Conservation (phyloP, 2,888 invertebrate species). For the Scaptomyza caliginosa region DNA sequence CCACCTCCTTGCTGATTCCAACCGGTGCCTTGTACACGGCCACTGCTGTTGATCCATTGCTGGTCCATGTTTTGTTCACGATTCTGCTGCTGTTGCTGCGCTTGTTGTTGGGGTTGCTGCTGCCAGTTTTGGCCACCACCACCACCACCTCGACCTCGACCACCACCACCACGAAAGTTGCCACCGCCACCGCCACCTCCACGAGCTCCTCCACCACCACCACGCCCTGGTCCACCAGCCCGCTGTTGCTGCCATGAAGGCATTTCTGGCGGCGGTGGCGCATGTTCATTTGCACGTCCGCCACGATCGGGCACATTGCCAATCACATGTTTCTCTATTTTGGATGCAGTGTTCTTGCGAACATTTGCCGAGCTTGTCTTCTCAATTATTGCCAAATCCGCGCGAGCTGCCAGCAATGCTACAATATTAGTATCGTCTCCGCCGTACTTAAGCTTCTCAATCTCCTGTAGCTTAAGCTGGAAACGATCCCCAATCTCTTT, state of each 20-base stretch:
- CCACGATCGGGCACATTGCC: slow-evolving; percentile 97
- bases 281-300: slow-evolving; percentile 95
- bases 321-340: slow-evolving; percentile 95
- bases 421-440: slow-evolving; percentile 87
- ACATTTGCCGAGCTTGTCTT: slow-evolving; percentile 95
- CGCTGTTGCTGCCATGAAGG: slow-evolving; percentile 94
- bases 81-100: slow-evolving; percentile 59
- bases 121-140: slow-evolving; percentile 63
- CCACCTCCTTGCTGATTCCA: slow-evolving; percentile 72
- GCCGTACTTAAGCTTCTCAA: slow-evolving; percentile 80
- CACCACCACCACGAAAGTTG: slow-evolving; percentile 57
- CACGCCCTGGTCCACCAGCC: slow-evolving; percentile 84
- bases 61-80: slow-evolving; percentile 55
- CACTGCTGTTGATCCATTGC: slow-evolving; percentile 77
- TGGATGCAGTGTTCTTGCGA: slow-evolving; percentile 92
- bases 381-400: slow-evolving; percentile 93
- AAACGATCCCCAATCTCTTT: slow-evolving; percentile 88
- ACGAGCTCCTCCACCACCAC: slow-evolving; percentile 63
- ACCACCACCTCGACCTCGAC: slow-evolving; percentile 28
- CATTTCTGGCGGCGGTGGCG: slow-evolving; percentile 98
- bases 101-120: slow-evolving; percentile 62
- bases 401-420: slow-evolving; percentile 93
- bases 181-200: slow-evolving; percentile 69
- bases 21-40: slow-evolving; percentile 83
- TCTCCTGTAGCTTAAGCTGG: slow-evolving; percentile 83